Evolutionary conservation across 2,888 invertebrate genomes (phyloP).

Genomic region (Brachyopa scutellaris): DNA sequence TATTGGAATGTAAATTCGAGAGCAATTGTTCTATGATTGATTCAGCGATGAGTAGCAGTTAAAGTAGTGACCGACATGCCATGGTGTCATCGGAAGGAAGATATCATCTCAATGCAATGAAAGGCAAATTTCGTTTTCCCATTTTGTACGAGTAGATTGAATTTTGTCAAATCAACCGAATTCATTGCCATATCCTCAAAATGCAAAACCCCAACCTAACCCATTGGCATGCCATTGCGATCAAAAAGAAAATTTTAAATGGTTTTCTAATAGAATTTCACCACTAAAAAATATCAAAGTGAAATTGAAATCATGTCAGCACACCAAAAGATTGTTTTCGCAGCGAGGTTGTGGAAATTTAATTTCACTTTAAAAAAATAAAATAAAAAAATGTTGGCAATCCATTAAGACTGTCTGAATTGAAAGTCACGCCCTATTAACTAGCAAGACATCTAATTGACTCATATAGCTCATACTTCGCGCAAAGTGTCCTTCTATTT

Average conservation of each 20-base stretch:
- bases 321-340: no score
- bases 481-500: no score
- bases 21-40: slow-evolving; percentile 61
- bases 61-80: slow-evolving; percentile 27
- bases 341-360: no score
- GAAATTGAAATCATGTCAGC: slow-evolving; percentile 11
- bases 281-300: background rate
- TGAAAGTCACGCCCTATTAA: no score
- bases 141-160: slow-evolving; percentile 19
- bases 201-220: background rate
- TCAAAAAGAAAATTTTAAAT: slow-evolving; percentile 44
- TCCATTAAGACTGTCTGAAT: no score
- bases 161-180: slow-evolving; percentile 45
- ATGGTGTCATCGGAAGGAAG: background rate
- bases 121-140: slow-evolving; percentile 24
- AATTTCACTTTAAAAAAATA: no score
- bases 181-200: background rate
- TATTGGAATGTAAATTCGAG: slow-evolving; percentile 49
- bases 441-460: no score
- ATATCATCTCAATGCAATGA: slow-evolving; percentile 5
- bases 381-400: no score
- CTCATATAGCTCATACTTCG: no score
- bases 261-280: slow-evolving; percentile 24
- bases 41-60: slow-evolving; percentile 25
- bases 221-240: background rate